These are phyloP conservation scores for Ophiothrix spiculata DNA, from an alignment of 35 echinoderm and acorn worm genomes.

Conservation along the genomic window DNA sequence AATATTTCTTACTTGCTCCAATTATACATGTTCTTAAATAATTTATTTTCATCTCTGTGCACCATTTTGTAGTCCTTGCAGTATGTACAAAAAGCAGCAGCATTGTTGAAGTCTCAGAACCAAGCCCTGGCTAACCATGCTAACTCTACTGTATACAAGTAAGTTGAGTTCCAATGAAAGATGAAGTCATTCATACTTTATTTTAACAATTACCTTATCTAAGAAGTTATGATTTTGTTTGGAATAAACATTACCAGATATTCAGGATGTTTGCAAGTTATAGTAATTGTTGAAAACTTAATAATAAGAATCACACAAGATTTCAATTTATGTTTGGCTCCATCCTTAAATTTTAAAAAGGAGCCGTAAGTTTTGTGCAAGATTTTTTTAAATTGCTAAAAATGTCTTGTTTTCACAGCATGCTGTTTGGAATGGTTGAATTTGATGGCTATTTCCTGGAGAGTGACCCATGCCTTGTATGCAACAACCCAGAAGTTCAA, in stretches of 20 bases:
- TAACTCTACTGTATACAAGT: slow-evolving; percentile 99
- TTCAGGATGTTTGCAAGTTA: too few species aligned
- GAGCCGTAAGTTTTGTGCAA: not conserved
- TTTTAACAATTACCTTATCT: too few species aligned
- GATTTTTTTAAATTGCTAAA: not conserved
- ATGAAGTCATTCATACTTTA: too few species aligned
- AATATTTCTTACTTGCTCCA: not conserved
- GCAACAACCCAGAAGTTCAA: slow-evolving; percentile 98
- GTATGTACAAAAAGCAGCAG: slow-evolving; percentile 94
- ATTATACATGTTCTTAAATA: not conserved
- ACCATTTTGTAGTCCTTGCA: slow-evolving; percentile 48
- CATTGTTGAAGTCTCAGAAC: slow-evolving; percentile 89
- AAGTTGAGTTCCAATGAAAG: slow-evolving; percentile 14
- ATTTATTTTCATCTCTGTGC: not conserved
- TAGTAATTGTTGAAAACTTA: too few species aligned
- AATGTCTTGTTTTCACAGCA: slow-evolving; percentile 53
- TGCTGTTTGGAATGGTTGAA: slow-evolving; percentile 76
- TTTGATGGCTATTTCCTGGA: slow-evolving; percentile 98
- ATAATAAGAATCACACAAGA: not conserved
- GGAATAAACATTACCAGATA: too few species aligned
- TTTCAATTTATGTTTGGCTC: not conserved
- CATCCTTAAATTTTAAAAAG: not conserved
- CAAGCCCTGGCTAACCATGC: slow-evolving; percentile 89
- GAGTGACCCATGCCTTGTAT: slow-evolving; percentile 98
- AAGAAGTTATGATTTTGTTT: too few species aligned